Base-by-base conservation (phyloP, 2,113 vertebrate genomes). In the Sylvilagus bachmani region DNA sequence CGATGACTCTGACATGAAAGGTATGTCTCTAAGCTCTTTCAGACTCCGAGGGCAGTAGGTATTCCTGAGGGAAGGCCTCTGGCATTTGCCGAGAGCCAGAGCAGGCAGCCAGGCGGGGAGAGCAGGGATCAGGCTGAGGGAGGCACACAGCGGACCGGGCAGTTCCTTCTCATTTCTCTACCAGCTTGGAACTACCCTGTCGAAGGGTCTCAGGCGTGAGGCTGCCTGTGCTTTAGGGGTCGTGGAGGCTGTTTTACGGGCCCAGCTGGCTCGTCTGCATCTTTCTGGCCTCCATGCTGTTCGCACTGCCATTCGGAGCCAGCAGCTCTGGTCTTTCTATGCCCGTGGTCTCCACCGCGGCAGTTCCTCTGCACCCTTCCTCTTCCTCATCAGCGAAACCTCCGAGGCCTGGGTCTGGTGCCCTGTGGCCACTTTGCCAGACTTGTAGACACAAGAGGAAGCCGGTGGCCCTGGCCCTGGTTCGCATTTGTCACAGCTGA, bases 1-100 rank as follows among this genome's bases (percentile, higher is more conserved):
- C 67, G 99, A 99, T 88, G 99, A 99, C 96, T 98, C 98, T 36
- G 99, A 99, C 98, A 98, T 99, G 90, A 99, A 99, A 98, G 99
- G 99, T 99, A 97, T 92, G 96, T 97, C 92, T 94, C 73, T 61
- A 94, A 92, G 95, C 74, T 94, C 93, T 86, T 84, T 75, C 95
- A 95, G 96, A 94, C 92, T 96, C 91, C 73, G 95, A 93, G 95
- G 91, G 94, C 81, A 91, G 86, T 81, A 93, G 97, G 81, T 70
- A 10, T 92, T 55, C 90, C 77, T 8, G 25, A 90, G 97, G 96
- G 91, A 87, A 93, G 58, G 85, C 74, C 73, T 89, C 86, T 77
- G 25, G 55, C 61, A 5, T 67, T 27, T 73, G 44, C 9, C 14
- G 16, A 71, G 51, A 61, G 79, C 85, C 11, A 2, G 82, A 86